Conservation (phyloP, 2,797 vertebrate genomes). For the Cirrhinus mrigala region DNA sequence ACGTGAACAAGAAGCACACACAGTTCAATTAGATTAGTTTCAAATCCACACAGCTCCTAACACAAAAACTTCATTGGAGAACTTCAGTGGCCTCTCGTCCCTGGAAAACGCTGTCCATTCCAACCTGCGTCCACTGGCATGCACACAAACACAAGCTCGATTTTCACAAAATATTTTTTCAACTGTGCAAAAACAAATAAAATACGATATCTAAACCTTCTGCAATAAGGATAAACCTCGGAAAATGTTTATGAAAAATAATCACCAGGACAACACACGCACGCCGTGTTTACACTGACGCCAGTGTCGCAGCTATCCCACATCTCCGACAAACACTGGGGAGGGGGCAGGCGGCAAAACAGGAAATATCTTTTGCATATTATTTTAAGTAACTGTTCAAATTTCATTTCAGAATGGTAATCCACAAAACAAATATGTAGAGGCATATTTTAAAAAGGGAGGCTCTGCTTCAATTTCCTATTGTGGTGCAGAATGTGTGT, state of each 20-base stretch:
- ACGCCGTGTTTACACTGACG: slow-evolving; percentile 80
- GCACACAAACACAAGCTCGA: slow-evolving; percentile 43
- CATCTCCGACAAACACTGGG: slow-evolving; percentile 79
- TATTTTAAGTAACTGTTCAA: slow-evolving; percentile 90
- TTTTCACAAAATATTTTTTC: slow-evolving; percentile 62
- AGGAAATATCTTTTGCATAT: slow-evolving; percentile 87
- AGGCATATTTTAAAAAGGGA: slow-evolving; percentile 82
- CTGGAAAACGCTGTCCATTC: slow-evolving; percentile 49
- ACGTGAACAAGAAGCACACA: slow-evolving; percentile 29
- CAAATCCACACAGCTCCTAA: background rate
- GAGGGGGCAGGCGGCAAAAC: slow-evolving; percentile 64
- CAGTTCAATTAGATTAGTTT: slow-evolving; percentile 32
- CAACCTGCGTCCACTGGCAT: slow-evolving; percentile 44
- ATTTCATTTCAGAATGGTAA: slow-evolving; percentile 88
- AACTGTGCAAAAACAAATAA: slow-evolving; percentile 73
- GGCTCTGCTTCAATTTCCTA: slow-evolving; percentile 85
- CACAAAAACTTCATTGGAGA: slow-evolving; percentile 20
- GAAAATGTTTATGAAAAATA: slow-evolving; percentile 83
- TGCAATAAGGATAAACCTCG: slow-evolving; percentile 77
- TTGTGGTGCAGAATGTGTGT: slow-evolving; percentile 83
- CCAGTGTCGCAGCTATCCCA: slow-evolving; percentile 70
- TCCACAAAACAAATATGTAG: slow-evolving; percentile 88
- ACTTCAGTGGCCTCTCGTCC: slow-evolving; percentile 25
- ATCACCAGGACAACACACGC: slow-evolving; percentile 79
- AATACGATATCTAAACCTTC: slow-evolving; percentile 71